Evolutionary conservation across 2,888 invertebrate species (phyloP).

Genomic region (Cremastinae sp.): DNA sequence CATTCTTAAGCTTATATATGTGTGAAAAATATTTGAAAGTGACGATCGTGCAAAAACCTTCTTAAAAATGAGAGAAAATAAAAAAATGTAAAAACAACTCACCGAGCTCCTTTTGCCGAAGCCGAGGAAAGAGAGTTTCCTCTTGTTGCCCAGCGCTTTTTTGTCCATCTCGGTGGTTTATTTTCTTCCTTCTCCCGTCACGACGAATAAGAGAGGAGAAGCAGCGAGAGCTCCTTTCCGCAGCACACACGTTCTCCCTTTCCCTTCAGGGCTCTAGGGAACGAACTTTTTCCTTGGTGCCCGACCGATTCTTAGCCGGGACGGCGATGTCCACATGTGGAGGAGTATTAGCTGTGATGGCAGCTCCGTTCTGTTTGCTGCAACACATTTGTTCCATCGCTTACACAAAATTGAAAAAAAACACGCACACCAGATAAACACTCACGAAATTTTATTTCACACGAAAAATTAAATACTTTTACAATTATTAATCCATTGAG

Average conservation of each 20-base stretch:
- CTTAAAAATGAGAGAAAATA: too few relatives aligned
- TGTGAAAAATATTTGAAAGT: too few relatives aligned
- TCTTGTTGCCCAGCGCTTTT: slow-evolving; percentile 81
- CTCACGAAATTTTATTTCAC: background rate
- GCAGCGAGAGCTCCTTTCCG: background rate
- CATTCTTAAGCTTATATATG: too few relatives aligned
- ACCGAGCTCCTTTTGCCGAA: slow-evolving; percentile 84
- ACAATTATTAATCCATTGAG: too few relatives aligned
- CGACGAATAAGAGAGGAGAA: slow-evolving; percentile 20
- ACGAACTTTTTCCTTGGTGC: slow-evolving; percentile 79
- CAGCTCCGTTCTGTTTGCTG: slow-evolving; percentile 77
- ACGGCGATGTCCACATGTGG: slow-evolving; percentile 81
- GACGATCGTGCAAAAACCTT: too few relatives aligned
- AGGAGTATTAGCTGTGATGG: slow-evolving; percentile 76
- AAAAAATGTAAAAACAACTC: slow-evolving; percentile 60
- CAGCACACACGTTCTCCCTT: slow-evolving; percentile 37
- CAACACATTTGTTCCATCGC: slow-evolving; percentile 62
- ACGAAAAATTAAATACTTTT: background rate
- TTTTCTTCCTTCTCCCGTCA: slow-evolving; percentile 51
- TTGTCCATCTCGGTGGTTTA: slow-evolving; percentile 70
- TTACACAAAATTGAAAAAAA: too few relatives aligned
- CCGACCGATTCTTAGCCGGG: slow-evolving; percentile 79
- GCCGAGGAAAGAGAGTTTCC: slow-evolving; percentile 88
- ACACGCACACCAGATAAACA: slow-evolving; percentile 2
- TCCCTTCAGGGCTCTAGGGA: slow-evolving; percentile 68